These are phyloP conservation scores for Cyrtonyx montezumae DNA, from an alignment of 2,113 vertebrate species.

Conservation along the genomic window DNA sequence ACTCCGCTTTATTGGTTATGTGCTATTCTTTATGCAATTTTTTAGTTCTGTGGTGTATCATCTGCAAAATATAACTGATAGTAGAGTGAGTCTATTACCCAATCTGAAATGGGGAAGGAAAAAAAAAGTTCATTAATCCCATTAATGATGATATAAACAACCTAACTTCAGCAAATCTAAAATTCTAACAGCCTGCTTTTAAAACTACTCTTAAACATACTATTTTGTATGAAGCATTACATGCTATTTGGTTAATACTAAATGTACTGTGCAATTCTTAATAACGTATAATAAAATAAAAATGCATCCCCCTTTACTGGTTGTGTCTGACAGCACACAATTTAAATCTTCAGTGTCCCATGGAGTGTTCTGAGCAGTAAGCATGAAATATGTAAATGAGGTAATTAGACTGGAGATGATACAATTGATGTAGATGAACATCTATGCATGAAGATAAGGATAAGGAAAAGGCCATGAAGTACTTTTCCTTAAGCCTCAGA, in stretches of 20 bases:
- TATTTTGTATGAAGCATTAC: neutral
- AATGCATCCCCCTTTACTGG: neutral
- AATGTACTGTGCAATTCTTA: neutral
- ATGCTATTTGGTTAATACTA: neutral
- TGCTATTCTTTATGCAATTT: neutral
- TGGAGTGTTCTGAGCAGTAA: slow-evolving; percentile 13
- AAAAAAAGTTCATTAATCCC: neutral
- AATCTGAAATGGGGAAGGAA: neutral
- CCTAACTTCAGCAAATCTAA: neutral
- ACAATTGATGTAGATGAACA: neutral
- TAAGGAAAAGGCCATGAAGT: slow-evolving; percentile 27
- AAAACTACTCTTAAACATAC: neutral
- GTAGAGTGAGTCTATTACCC: neutral
- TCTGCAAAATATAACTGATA: neutral
- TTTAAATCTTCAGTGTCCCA: neutral
- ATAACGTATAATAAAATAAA: neutral
- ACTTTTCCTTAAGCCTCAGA: slow-evolving; percentile 39
- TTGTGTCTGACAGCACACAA: neutral
- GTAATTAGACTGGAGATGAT: slow-evolving; percentile 50
- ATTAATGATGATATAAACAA: neutral
- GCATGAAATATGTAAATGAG: slow-evolving; percentile 40
- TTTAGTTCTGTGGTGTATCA: neutral
- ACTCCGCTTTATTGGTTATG: neutral
- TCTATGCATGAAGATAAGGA: slow-evolving; percentile 33
- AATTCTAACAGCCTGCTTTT: neutral